Conservation (phyloP, 2,113 vertebrate genomes). For the Alouatta palliata region DNA sequence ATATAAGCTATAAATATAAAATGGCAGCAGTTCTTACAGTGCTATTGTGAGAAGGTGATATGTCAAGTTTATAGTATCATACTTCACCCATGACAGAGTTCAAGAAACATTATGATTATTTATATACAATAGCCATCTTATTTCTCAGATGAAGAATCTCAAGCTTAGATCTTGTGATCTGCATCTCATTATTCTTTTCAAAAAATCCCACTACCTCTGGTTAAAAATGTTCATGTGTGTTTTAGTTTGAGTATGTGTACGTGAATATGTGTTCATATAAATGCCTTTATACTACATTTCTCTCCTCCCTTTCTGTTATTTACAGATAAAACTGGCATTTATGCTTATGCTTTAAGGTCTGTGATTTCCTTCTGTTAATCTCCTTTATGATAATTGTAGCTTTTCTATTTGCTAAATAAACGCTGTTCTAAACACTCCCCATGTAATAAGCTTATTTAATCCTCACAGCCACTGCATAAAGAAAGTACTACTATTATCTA, state of each 20-base stretch:
- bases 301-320: neutral
- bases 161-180: neutral
- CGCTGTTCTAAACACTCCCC: neutral
- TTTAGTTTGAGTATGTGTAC: neutral
- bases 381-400: neutral
- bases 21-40: too few species aligned
- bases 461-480: neutral
- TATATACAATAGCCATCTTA: neutral
- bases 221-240: neutral
- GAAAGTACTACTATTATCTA: fast-evolving
- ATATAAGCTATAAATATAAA: neutral
- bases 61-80: neutral
- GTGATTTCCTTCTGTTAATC: neutral
- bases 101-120: neutral
- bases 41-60: neutral
- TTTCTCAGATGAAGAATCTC: neutral
- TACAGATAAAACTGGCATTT: neutral
- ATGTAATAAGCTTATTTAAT: neutral
- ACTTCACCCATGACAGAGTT: neutral
- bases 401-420: neutral
- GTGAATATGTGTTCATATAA: too few species aligned
- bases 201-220: neutral
- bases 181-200: neutral
- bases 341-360: neutral
- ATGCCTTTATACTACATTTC: neutral